Evolutionary conservation across 2,797 vertebrate genomes (phyloP), one percentile per base, ranked within the genome.

Genomic region (Enteromius anoplus): DNA sequence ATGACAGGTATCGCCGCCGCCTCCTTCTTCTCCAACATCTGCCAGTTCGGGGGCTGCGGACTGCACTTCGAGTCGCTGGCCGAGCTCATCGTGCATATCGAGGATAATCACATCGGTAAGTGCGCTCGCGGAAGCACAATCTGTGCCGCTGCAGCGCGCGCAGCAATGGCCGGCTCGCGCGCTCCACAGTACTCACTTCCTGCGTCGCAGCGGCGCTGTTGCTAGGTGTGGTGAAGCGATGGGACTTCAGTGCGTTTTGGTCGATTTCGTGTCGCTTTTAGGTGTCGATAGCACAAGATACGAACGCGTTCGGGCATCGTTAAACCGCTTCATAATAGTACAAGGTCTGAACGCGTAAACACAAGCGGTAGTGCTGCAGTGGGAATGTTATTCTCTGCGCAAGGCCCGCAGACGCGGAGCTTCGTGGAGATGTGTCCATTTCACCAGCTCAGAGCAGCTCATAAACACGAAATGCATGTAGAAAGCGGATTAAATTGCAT

Each of bases 1-100:
- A 99, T 98, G 97, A 98, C 97, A 94, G 96, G 95, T 94, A 97
- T 99, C 94, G 97, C 97, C 92, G 97, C 97, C 91, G 97, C 97
- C 94, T 98, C 97, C 93, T 98, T 99, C 94, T 99, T 99, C 91
- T 98, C 97, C 93, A 99, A 99, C 92, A 94, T 94, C 83, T 99
- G 97, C 94, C 95, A 95, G 80, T 99, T 98, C 92, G 96, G 96
- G 86, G 95, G 96, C 94, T 99, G 97, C 93, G 97, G 97, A 88
- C 96, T 96, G 34, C 96, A 96, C 94, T 98, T 98, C 92, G 96
- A 96, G 85, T 96, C 95, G 85, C 93, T 99, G 94, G 93, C 95
- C 85, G 97, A 98, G 93, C 97, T 99, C 87, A 99, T 99, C 92
- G 96, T 96, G 89, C 97, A 99, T 94, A 99, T 99, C 92, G 97